Base-by-base conservation (phyloP, 2,888 invertebrate genomes). In the Monoplex corrugatus region DNA sequence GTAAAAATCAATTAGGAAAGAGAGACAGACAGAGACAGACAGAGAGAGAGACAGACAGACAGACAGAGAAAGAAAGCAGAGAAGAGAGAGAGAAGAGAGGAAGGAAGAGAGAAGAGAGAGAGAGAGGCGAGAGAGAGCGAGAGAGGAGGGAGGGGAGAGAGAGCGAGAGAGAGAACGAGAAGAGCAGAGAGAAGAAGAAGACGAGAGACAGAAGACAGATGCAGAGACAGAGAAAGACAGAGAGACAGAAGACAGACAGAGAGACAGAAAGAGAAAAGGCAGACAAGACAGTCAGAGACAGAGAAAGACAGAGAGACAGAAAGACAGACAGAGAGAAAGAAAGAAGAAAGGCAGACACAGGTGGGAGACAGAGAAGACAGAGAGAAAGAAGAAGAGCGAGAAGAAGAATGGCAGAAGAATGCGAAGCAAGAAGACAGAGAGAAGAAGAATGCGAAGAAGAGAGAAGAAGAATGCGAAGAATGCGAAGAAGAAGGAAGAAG, bases 41-140 rank as follows among this genome's bases (percentile, higher is more conserved):
- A 78, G 35, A 87, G 82, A 50, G 44, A 38, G 40, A 50, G 87
- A 87, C 19, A 82, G 38, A 44, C 57, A 82, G 82, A 82, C 13
- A 28, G 45, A 82, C 16, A 43, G 45, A 50, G 82, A 82, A 43
- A 82, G 78, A 50, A 38, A 87, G 78, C 45, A 57, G 35, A 68
- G 0, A 2, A 68, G 68, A 68, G 10, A 50, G 50, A 50, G 50
- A 50, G 50, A 50, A 19, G 19, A 50, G 50, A 50, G 50, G 19
- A 19, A 50, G 50, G 19, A n/a, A 68, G 19, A 1, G 19, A 1
- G 6, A 68, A 28, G n/a, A 28, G 8, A n/a, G n/a, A n/a, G n/a
- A n/a, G n/a, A n/a, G n/a, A n/a, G n/a, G n/a, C n/a, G n/a, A n/a
- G n/a, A n/a, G n/a, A n/a, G n/a, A 68, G 13, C 23, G 13, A 19